These are phyloP conservation scores for Hydrochoerus hydrochaeris DNA, from an alignment of 2,113 vertebrate species.

Conservation along the genomic window DNA sequence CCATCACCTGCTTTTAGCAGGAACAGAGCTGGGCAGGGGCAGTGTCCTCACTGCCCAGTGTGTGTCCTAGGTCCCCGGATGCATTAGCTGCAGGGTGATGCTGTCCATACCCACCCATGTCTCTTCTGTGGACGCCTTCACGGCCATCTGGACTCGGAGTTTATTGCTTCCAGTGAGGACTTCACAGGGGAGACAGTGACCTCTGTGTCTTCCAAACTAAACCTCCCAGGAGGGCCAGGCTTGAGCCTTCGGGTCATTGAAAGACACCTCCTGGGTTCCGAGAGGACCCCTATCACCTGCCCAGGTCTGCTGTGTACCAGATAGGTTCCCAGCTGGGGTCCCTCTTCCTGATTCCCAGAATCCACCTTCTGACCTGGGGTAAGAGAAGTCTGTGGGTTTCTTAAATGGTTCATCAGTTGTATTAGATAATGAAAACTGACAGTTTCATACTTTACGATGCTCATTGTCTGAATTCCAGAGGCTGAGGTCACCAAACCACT, in stretches of 20 bases:
- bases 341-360: too few relatives aligned
- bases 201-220: not conserved
- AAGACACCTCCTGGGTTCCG: not conserved
- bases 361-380: not conserved
- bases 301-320: too few relatives aligned
- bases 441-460: not conserved
- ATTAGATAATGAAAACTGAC: not conserved
- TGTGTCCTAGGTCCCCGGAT: not conserved
- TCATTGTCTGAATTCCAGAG: not conserved
- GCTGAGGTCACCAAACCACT: not conserved
- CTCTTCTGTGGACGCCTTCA: not conserved
- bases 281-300: fast-evolving
- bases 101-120: too few relatives aligned
- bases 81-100: not conserved
- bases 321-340: fast-evolving
- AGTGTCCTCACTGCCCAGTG: not conserved
- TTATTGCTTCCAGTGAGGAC: not conserved
- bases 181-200: not conserved
- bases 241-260: not conserved
- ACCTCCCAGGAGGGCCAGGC: not conserved
- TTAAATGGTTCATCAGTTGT: not conserved
- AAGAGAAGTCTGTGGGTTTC: too few relatives aligned
- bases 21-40: not conserved
- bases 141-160: fast-evolving
- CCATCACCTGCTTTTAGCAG: too few relatives aligned